These are phyloP conservation scores for Sapajus apella DNA, from an alignment of 2,113 vertebrate species.

Conservation along the genomic window DNA sequence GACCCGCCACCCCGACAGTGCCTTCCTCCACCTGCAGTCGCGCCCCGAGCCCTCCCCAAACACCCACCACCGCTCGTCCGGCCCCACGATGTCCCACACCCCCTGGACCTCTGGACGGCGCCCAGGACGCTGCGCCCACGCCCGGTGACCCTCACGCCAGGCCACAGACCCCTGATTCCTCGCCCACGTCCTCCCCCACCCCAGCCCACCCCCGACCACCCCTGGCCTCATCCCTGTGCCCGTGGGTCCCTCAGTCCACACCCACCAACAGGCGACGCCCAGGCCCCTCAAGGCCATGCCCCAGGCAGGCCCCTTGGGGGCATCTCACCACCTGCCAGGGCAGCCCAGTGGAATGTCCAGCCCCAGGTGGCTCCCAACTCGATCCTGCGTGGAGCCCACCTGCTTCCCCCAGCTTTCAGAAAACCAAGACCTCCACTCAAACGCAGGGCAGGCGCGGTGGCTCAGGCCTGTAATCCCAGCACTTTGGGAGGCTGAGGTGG, in stretches of 20 bases:
- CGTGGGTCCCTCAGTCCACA: neutral
- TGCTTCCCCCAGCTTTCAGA: neutral
- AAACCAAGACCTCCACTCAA: no score
- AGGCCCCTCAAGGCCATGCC: neutral
- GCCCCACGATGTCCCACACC: no score
- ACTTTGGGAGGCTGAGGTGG: no score
- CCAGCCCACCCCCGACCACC: neutral
- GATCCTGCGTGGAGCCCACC: neutral
- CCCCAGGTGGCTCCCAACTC: neutral
- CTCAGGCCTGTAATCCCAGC: no score
- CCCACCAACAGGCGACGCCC: neutral
- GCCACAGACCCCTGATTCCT: neutral
- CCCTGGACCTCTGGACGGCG: no score
- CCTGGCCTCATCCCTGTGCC: neutral
- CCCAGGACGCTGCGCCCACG: neutral
- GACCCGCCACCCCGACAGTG: no score
- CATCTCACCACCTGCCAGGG: no score
- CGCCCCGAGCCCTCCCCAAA: accelerated
- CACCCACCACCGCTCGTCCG: no score
- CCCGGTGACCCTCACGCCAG: no score
- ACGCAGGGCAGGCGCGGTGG: no score
- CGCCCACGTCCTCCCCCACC: neutral
- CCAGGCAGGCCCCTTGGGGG: neutral
- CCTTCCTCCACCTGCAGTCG: no score
- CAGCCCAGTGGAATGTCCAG: neutral